Base-by-base conservation (phyloP, 2,888 invertebrate species). In the Rhorus exstirpatorius region DNA sequence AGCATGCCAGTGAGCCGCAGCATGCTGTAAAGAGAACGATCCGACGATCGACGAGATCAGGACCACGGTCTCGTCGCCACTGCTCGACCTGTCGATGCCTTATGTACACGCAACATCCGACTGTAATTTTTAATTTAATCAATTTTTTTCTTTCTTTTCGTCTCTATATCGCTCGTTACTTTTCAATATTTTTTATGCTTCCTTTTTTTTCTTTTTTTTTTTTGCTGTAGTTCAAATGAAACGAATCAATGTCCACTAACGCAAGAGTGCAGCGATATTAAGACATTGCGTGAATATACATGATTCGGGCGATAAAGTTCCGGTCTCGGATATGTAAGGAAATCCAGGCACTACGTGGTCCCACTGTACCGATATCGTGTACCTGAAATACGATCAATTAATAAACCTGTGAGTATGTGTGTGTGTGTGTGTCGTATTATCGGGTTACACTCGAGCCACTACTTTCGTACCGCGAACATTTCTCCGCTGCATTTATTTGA, bases 251-350 rank as follows among this genome's bases (percentile, higher is more conserved):
- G 3, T 63, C 68, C 35, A 91, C 93, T 93, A 92, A 94, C 94
- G 88, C 41, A 94, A 87, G 60, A 94, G 90, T 24, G 95, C 94
- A 12, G 94, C 93, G 24, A 95, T 91, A 88, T 95, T 95, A 10
- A 95, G 90, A 60, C 94, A 92, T 88, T 95, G 94, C 8, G 94
- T 94, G 91, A 96, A 96, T 83, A 95, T 93, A 89, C 95, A 95
- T 85, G 95, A 95, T 89, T 95, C 95, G 8, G 95, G 95, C 4
- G 94, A 93, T 74, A 93, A 89, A 0, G 95, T 93, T 12, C 95
- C 95, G 10, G 95, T 95, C 87, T 94, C 94, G 72, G 95, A 95
- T 86, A 95, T 95, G 88, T 95, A 95, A 0, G 95, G 94, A 85
- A 94, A 93, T 77, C 93, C 90, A 24, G 94, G 93, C 71, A 93